These are phyloP conservation scores for Babylonia areolata DNA, from an alignment of 1,140 invertebrate genomes.

Conservation along the genomic window DNA sequence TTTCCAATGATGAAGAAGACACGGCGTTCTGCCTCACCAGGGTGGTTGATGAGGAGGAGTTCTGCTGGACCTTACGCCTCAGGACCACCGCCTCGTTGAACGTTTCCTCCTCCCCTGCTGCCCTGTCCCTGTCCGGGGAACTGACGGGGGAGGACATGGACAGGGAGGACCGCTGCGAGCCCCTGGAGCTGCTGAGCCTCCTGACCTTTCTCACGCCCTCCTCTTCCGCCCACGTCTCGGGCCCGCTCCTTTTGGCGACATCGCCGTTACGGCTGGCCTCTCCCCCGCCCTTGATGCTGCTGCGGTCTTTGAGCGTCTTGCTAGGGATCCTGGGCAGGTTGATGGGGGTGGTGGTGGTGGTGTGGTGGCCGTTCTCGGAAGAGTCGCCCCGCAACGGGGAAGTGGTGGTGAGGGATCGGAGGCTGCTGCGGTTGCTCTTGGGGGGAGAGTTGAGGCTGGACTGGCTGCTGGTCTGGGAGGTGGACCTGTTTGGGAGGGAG, in stretches of 20 bases:
- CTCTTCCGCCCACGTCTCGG: neutral
- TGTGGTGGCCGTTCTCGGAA: neutral
- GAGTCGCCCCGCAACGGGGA: too few relatives aligned
- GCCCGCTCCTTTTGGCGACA: neutral
- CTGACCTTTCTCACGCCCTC: slow-evolving; percentile 18
- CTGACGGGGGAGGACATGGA: neutral
- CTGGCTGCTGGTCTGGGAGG: slow-evolving; percentile 17
- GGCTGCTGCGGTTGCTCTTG: slow-evolving; percentile 5
- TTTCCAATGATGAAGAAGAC: too few relatives aligned
- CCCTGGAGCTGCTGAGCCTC: neutral
- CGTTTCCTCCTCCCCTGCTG: neutral
- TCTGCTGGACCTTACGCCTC: neutral
- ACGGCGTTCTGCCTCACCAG: neutral
- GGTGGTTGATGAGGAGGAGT: neutral
- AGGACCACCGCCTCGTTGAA: neutral
- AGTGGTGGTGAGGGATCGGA: neutral
- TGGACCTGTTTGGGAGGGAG: neutral
- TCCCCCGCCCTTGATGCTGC: neutral
- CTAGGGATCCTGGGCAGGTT: slow-evolving; percentile 36
- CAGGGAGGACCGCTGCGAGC: neutral
- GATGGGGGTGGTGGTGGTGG: neutral
- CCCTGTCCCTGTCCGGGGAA: neutral
- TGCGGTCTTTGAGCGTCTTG: slow-evolving; percentile 24
- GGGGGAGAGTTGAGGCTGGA: slow-evolving; percentile 5
- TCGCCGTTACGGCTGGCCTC: neutral